These are phyloP conservation scores for Bugulina stolonifera DNA, from an alignment of 2,888 invertebrate genomes.

Conservation along the genomic window DNA sequence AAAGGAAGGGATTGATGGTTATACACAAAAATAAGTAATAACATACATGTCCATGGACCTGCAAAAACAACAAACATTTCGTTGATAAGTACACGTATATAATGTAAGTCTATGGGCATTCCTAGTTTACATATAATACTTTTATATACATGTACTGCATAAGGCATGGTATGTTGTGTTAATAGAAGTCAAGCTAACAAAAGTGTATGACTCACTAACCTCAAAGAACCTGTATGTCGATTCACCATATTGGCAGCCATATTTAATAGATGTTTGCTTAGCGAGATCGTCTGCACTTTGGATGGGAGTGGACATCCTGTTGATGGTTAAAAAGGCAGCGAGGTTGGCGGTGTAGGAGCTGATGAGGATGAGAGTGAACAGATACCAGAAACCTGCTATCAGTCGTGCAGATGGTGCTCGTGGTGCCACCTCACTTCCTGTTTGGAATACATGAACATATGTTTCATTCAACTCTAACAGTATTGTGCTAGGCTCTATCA, in stretches of 20 bases:
- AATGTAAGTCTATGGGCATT: too few relatives aligned
- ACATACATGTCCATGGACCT: constrained; percentile 22
- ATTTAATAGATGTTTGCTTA: constrained; percentile 60
- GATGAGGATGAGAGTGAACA: constrained; percentile 93
- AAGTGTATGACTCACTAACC: constrained; percentile 37
- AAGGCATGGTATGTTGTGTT: too few relatives aligned
- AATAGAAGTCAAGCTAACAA: neutral
- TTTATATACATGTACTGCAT: too few relatives aligned
- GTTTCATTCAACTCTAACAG: too few relatives aligned
- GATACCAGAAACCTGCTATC: constrained; percentile 99
- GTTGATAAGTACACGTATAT: too few relatives aligned
- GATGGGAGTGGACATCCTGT: constrained; percentile 89
- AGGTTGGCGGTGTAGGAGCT: constrained; percentile 98
- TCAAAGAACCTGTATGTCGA: constrained; percentile 94
- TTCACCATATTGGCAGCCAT: constrained; percentile 83
- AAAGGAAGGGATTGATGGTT: too few relatives aligned
- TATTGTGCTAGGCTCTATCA: too few relatives aligned
- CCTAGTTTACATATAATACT: too few relatives aligned
- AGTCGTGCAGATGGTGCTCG: constrained; percentile 85
- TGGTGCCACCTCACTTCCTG: constrained; percentile 36
- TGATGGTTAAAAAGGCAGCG: constrained; percentile 89
- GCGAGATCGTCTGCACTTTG: constrained; percentile 84
- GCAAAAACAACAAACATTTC: too few relatives aligned
- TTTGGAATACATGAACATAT: too few relatives aligned
- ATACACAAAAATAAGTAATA: neutral